Base-by-base conservation (phyloP, 2,113 vertebrate species). In the Brachypteracias leptosomus region DNA sequence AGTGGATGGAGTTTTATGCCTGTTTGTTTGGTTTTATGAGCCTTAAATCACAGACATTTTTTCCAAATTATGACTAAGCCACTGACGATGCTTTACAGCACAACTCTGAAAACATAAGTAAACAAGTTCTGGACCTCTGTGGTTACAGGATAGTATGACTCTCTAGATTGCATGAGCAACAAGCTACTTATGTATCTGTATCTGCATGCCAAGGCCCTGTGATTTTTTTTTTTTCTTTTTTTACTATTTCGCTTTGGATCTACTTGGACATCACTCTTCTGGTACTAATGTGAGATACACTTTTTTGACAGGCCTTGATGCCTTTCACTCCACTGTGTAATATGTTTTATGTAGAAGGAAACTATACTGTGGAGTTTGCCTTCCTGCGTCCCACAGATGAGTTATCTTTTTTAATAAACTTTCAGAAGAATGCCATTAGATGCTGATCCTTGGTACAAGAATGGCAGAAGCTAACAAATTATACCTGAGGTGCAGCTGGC, bases 71-170 rank as follows among this genome's bases (percentile, higher is more conserved):
- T 85, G 40, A n/a, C 54, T 62, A 51, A 75, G 22, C 11, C 61
- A 54, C 61, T 85, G 49, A 73, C 76, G 26, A 20, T 76, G 28
- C n/a, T 87, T 75, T 82, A 75, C 26, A 38, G 38, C 16, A 47
- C 49, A 36, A 4, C 75, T 58, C 55, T 46, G 40, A 77, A 86
- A 63, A 42, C 28, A 7, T 70, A 67, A 87, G 29, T 78, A 65
- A 88, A 71, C 29, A 84, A 54, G 75, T 93, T 83, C 52, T 79
- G 38, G 36, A 78, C 59, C n/a, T 58, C n/a, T 74, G 28, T 89
- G 55, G 6, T 84, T 71, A 13, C 12, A 58, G 55, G 24, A 58
- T 58, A 77, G 35, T 16, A 20, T 18, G 6, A 19, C 36, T 90
- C 35, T 66, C 49, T 58, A 70, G 72, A 84, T 73, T 65, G 33